Conservation (phyloP, 2,797 vertebrate species). For the Macropodus opercularis region DNA sequence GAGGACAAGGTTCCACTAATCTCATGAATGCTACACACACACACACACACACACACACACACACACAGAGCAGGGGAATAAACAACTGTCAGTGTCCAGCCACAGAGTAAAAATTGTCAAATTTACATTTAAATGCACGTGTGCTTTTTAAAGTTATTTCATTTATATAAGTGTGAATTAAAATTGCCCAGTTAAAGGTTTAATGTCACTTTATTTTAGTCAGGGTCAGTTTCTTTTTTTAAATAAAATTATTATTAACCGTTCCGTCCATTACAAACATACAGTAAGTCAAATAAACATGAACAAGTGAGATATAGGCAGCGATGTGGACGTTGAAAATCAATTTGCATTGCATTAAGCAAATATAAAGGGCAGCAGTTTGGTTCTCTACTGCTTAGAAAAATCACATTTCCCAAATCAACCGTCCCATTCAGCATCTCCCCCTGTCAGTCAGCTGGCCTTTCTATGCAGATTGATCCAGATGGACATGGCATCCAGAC, state of each 20-base stretch:
- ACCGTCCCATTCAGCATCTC: constrained; percentile 52
- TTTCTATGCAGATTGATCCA: constrained; percentile 81
- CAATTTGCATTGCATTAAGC: constrained; percentile 76
- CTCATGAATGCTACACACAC: constrained; percentile 61
- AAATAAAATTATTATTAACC: constrained; percentile 46
- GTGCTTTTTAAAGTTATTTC: constrained; percentile 13
- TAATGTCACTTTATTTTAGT: constrained; percentile 41
- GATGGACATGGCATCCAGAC: constrained; percentile 81
- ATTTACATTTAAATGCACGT: constrained; percentile 23
- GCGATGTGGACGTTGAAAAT: constrained; percentile 70
- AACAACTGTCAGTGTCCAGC: constrained; percentile 27
- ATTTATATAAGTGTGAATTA: constrained; percentile 3
- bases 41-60: constrained; percentile 8
- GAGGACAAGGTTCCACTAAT: constrained; percentile 67
- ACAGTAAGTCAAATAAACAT: constrained; percentile 65
- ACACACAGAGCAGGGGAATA: constrained; percentile 32
- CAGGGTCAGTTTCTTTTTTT: constrained; percentile 25
- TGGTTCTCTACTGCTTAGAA: constrained; percentile 65
- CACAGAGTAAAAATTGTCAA: constrained; percentile 7
- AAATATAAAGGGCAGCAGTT: constrained; percentile 68
- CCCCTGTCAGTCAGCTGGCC: constrained; percentile 71
- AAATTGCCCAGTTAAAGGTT: constrained; percentile 39
- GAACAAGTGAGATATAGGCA: constrained; percentile 63
- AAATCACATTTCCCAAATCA: constrained; percentile 80
- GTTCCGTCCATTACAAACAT: constrained; percentile 46